Evolutionary conservation across 2,113 vertebrate genomes (phyloP).

Genomic region (Climacteris rufus): DNA sequence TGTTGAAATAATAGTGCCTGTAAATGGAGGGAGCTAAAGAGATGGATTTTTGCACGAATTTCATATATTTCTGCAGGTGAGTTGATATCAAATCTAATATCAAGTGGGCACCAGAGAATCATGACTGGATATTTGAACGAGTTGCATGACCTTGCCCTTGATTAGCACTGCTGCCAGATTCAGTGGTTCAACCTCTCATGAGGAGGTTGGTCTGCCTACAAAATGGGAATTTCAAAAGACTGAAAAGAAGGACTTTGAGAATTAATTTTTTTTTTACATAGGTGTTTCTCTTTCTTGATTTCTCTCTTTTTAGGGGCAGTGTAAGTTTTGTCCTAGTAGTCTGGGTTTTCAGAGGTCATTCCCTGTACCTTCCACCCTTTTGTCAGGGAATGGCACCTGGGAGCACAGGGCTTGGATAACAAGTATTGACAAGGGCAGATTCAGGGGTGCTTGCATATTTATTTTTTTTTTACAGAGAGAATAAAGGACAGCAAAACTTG

Average conservation of each 20-base stretch:
- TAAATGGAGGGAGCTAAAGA: neutral
- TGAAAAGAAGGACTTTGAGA: neutral
- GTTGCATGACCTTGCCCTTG: neutral
- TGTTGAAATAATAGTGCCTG: neutral
- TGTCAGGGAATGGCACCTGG: rapidly evolving
- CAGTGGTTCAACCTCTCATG: neutral
- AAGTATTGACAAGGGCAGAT: neutral
- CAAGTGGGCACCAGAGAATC: neutral
- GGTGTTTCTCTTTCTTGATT: neutral
- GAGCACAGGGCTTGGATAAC: neutral
- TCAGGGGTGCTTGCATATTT: neutral
- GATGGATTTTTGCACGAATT: neutral
- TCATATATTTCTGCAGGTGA: neutral
- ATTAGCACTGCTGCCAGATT: neutral
- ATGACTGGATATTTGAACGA: neutral
- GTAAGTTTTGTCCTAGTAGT: neutral
- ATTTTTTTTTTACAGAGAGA: neutral
- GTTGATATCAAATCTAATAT: neutral
- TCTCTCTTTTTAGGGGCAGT: neutral
- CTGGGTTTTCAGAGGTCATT: neutral
- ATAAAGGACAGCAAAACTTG: neutral
- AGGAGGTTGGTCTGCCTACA: neutral
- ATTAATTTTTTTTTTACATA: neutral
- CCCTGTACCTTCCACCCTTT: neutral
- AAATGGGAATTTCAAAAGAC: neutral